Conservation (phyloP, 2,113 vertebrate genomes). For the Thunnus maccoyii region DNA sequence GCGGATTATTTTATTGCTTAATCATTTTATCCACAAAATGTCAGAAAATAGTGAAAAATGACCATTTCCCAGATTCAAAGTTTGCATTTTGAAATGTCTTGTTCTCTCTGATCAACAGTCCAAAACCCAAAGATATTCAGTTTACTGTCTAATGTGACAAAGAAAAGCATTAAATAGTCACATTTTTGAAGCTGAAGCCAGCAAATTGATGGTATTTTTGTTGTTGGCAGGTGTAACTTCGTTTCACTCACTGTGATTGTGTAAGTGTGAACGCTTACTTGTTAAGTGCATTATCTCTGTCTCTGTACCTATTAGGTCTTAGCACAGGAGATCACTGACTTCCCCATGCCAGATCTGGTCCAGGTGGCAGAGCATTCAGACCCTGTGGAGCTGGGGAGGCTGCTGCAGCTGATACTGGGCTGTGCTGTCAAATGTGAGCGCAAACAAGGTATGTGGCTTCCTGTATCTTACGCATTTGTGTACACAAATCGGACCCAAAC, state of each 20-base stretch:
- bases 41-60: no score
- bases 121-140: no score
- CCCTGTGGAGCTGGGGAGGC: conserved; percentile 90
- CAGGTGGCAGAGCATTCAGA: conserved; percentile 90
- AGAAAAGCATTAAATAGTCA: no score
- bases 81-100: no score
- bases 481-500: neutral
- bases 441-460: conserved; percentile 90
- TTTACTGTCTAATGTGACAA: no score
- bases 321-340: conserved; percentile 91
- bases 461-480: neutral
- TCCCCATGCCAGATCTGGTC: conserved; percentile 91
- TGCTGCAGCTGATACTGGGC: conserved; percentile 96
- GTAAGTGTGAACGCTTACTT: neutral
- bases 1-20: no score
- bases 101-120: no score
- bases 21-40: no score
- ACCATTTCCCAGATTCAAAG: no score
- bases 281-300: neutral
- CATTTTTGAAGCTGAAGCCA: no score
- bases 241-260: neutral
- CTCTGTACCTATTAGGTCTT: conserved; percentile 85
- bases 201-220: no score
- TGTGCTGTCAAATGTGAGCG: conserved; percentile 97
- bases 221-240: neutral